Evolutionary conservation across 2,113 vertebrate genomes (phyloP).

Genomic region (Syngnathus floridae): DNA sequence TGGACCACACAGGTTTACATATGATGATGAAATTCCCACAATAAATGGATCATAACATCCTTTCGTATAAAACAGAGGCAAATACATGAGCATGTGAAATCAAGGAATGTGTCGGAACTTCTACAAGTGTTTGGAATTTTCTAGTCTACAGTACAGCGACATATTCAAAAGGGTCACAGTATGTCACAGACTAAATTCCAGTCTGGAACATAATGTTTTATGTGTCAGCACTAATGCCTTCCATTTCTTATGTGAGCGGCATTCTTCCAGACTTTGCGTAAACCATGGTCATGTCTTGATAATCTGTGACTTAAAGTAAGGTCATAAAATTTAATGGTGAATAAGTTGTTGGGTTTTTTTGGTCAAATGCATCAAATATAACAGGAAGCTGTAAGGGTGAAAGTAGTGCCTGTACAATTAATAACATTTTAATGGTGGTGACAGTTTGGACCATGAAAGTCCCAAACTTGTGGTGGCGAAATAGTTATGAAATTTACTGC

Average conservation of each 20-base stretch:
- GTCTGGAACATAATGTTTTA: conserved; percentile 11
- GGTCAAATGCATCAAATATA: neutral
- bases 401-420: neutral
- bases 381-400: neutral
- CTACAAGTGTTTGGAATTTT: neutral
- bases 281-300: too few species aligned
- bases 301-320: neutral
- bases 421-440: neutral
- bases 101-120: neutral
- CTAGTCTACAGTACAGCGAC: neutral
- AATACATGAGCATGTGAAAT: neutral
- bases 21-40: neutral
- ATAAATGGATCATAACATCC: neutral
- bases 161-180: neutral
- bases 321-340: neutral
- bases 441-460: neutral
- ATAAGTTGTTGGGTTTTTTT: too few species aligned
- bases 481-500: neutral
- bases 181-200: conserved; percentile 8
- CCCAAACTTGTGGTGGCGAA: too few species aligned
- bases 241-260: conserved; percentile 4
- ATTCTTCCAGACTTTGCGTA: neutral
- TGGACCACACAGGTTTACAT: neutral
- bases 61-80: neutral
- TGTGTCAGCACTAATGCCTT: conserved; percentile 8